Conservation (phyloP, 2,797 vertebrate species). For the Acridotheres tristis region DNA sequence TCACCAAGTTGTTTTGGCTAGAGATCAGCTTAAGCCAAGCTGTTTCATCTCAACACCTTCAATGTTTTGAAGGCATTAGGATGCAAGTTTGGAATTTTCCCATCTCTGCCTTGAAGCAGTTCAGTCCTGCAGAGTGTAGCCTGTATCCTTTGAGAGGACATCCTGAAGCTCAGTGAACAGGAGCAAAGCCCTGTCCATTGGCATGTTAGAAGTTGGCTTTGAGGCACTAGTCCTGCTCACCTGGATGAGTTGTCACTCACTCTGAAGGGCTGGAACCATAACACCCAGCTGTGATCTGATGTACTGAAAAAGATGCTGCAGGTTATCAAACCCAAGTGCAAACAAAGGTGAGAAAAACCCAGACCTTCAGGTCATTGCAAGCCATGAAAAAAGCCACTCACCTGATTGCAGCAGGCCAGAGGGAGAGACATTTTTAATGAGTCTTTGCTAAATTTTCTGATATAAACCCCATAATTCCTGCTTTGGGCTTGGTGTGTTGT, state of each 20-base stretch:
- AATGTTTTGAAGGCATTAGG: slow-evolving; percentile 13
- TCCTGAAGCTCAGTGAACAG: not conserved
- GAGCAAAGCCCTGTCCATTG: not conserved
- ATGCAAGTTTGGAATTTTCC: slow-evolving; percentile 15
- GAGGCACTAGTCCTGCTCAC: not conserved
- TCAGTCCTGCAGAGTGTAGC: not conserved
- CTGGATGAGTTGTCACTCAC: not conserved
- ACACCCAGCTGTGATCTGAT: not conserved
- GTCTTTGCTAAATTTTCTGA: not conserved
- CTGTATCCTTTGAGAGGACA: not conserved
- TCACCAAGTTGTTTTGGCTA: slow-evolving; percentile 48
- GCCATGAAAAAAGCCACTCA: not conserved
- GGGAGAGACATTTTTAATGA: not conserved
- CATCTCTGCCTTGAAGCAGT: not conserved
- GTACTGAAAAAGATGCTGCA: not conserved
- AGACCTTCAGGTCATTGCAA: not conserved
- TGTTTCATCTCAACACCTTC: slow-evolving; percentile 53
- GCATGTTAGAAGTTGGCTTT: not conserved
- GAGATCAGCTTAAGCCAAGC: slow-evolving; percentile 43
- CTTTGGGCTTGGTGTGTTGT: not conserved
- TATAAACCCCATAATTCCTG: not conserved
- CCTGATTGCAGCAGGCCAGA: not conserved
- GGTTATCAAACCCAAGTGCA: not conserved
- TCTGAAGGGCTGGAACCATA: not conserved
- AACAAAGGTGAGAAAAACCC: not conserved